Percentiles rank a stretch among this genome's conserved stretches.
phyloP scores from a whole-genome alignment of 2,888 invertebrate species.

The Napeogenes sylphis region DNA sequence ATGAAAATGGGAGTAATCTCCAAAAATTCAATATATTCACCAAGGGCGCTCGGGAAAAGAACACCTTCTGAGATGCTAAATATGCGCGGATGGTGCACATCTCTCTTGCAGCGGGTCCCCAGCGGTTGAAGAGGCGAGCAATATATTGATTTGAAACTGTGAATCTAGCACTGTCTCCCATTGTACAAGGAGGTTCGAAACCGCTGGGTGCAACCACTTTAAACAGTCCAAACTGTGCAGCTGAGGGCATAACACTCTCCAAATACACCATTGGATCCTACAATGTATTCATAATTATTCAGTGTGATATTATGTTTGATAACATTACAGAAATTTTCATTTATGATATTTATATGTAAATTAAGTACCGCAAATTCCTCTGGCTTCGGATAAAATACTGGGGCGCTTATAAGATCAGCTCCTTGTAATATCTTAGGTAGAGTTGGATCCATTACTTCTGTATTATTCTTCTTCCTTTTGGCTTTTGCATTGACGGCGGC shows the following conservation, averaged over 20 bases:
- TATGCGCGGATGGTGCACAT: constrained; percentile 90
- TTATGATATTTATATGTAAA: too few species aligned
- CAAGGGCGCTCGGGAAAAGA: constrained; percentile 86
- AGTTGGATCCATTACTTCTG: constrained; percentile 2
- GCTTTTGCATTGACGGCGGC: not conserved
- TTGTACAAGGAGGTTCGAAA: constrained; percentile 86
- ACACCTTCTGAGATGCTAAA: constrained; percentile 85
- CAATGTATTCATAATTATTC: constrained; percentile 6
- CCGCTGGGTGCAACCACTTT: constrained; percentile 89
- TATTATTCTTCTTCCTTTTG: constrained; percentile 2
- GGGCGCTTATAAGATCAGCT: constrained; percentile 83
- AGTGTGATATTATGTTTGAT: not conserved
- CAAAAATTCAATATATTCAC: constrained; percentile 58
- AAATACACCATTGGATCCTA: constrained; percentile 91
- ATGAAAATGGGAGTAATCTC: constrained; percentile 2
- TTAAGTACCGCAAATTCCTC: constrained; percentile 81
- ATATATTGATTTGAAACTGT: constrained; percentile 94
- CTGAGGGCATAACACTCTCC: constrained; percentile 85
- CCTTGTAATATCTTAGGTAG: not conserved
- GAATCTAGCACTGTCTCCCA: constrained; percentile 91
- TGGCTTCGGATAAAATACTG: constrained; percentile 87
- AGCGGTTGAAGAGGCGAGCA: constrained; percentile 89
- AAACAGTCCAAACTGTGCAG: constrained; percentile 90
- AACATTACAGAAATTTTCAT: too few species aligned
- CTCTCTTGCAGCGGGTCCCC: constrained; percentile 92